Conservation (phyloP, 2,113 vertebrate species). For the Ictalurus furcatus region DNA sequence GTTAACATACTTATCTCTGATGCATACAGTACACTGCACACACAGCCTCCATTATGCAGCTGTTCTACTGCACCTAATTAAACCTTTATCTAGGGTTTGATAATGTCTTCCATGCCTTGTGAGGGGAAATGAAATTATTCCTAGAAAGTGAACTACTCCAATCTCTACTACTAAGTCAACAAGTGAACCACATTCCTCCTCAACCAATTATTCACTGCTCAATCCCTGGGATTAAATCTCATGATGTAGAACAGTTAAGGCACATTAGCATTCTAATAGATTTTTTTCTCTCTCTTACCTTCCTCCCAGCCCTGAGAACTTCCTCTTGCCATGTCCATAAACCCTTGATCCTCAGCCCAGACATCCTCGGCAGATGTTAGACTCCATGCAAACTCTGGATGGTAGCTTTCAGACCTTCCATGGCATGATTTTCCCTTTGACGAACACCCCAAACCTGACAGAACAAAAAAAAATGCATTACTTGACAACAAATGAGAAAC, state of each 20-base stretch:
- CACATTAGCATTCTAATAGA: constrained; percentile 9
- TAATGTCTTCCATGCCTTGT: constrained; percentile 19
- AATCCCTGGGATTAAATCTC: background rate
- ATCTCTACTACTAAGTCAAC: constrained; percentile 4
- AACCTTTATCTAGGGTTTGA: constrained; percentile 31
- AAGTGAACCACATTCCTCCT: constrained; percentile 2
- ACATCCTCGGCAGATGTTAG: constrained; percentile 66
- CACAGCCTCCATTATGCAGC: constrained; percentile 30
- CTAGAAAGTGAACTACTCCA: background rate
- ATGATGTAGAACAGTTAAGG: constrained; percentile 4
- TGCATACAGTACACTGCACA: constrained; percentile 20
- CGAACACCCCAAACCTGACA: constrained; percentile 61
- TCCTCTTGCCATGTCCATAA: constrained; percentile 58
- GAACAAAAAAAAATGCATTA: background rate
- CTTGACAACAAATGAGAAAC: background rate
- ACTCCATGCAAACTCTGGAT: constrained; percentile 74
- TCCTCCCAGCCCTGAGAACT: constrained; percentile 74
- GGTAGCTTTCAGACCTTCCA: constrained; percentile 36
- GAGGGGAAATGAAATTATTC: constrained; percentile 28
- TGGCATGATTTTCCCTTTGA: constrained; percentile 61
- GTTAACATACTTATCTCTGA: constrained; percentile 41
- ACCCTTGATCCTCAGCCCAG: constrained; percentile 57
- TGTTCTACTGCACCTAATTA: constrained; percentile 38
- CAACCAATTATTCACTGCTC: background rate
- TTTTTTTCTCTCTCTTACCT: constrained; percentile 65